Evolutionary conservation across 2,797 vertebrate species (phyloP), one percentile per base, ranked within the genome.

Genomic region (Acanthurus leucopareius): DNA sequence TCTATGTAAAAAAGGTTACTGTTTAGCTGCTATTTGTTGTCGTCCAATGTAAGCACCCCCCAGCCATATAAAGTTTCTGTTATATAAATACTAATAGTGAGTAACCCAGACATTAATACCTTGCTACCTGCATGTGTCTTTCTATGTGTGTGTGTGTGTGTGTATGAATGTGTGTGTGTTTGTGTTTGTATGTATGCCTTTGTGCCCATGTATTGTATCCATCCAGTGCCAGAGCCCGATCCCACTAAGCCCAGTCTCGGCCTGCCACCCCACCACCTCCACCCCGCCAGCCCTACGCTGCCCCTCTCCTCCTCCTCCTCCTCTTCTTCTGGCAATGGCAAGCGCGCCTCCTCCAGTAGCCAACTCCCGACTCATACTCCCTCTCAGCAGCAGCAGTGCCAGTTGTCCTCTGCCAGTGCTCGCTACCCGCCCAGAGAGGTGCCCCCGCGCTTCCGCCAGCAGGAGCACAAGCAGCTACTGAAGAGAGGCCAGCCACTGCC

Each of bases 381-480:
- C 83, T 75, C 89, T 84, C 92, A 88, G 84, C 93, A 88, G 84
- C 93, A 88, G 79, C 94, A 87, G 92, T 93, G 91, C 88, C 91
- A 88, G 90, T 89, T 84, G 85, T 92, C 93, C 86, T 92, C 94
- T 95, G 95, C 96, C 89, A 96, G 95, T 65, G 94, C 96, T 94
- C 97, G 97, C 90, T 97, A 98, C 95, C 96, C 97, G 90, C 97
- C 97, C 89, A 96, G 97, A 57, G 98, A 99, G 96, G 97, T 98
- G 93, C 97, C 97, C 89, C 97, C 97, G 17, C 97, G 97, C 94
- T 98, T 99, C 94, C 97, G 97, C 94, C 97, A 98, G 95, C 97
- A 98, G 93, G 97, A 99, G 94, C 97, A 98, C 95, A 98, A 97
- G 96, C 97, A 98, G 96, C 96, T 99, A 81, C 93, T 99, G 94